Conservation (phyloP, 2,113 vertebrate genomes). For the Mesoclemmys tuberculata region DNA sequence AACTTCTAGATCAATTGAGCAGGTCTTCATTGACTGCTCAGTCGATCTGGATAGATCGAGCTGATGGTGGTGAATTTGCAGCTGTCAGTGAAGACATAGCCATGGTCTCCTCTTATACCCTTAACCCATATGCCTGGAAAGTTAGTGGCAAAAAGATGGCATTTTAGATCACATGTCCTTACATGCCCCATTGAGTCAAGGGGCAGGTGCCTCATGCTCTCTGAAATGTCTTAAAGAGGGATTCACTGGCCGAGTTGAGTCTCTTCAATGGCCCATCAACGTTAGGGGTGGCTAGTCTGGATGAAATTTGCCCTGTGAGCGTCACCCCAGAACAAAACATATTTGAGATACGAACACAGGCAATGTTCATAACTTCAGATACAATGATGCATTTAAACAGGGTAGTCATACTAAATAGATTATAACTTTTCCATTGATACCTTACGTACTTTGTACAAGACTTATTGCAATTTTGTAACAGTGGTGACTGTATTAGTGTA, state of each 20-base stretch:
- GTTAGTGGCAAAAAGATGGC: neutral
- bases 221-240: neutral
- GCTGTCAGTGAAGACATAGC: too few relatives aligned
- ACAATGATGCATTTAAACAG: neutral
- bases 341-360: neutral
- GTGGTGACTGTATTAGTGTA: neutral
- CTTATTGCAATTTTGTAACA: neutral
- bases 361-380: neutral
- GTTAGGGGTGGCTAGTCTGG: too few relatives aligned
- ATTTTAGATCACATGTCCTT: neutral
- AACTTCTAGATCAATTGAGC: too few relatives aligned
- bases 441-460: neutral
- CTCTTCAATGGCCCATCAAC: neutral
- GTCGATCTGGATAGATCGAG: too few relatives aligned
- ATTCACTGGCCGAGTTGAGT: neutral
- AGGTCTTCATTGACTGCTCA: too few relatives aligned
- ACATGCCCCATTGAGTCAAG: neutral
- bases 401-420: neutral
- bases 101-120: neutral
- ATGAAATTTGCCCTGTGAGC: neutral
- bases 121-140: neutral
- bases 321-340: neutral
- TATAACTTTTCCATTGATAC: neutral
- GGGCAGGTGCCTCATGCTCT: neutral
- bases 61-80: too few relatives aligned